Percentiles rank a stretch among this genome's conserved stretches.
Evolutionary conservation across 2,113 vertebrate species (phyloP).

Genomic region (Delphinus delphis): DNA sequence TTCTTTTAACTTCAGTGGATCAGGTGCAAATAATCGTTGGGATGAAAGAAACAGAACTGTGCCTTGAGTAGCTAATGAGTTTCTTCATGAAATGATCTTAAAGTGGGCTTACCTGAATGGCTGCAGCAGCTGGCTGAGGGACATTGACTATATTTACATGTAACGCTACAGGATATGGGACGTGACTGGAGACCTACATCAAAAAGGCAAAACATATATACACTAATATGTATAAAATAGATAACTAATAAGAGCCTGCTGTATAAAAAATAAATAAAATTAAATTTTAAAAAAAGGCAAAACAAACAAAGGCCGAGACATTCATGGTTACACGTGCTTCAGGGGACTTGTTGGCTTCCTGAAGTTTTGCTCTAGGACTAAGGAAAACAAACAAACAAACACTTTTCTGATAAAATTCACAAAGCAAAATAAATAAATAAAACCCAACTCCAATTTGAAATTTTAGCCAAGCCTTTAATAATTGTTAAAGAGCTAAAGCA

Average conservation of each 20-base stretch:
- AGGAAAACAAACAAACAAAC: neutral
- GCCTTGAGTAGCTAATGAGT: constrained; percentile 45
- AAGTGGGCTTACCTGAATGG: constrained; percentile 92
- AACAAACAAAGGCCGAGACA: constrained; percentile 66
- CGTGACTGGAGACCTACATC: constrained; percentile 85
- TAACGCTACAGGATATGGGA: constrained; percentile 92
- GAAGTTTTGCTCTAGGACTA: neutral
- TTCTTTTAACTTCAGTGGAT: constrained; percentile 23
- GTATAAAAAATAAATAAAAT: too few species aligned
- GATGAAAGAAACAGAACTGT: neutral
- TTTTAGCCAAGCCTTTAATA: constrained; percentile 27
- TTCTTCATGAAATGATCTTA: constrained; percentile 66
- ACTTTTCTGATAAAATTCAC: constrained; percentile 28
- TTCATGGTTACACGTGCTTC: constrained; percentile 36
- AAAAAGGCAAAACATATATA: constrained; percentile 47
- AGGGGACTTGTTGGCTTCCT: constrained; percentile 13
- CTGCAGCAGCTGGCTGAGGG: constrained; percentile 94
- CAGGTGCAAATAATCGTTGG: constrained; percentile 25
- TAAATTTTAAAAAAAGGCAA: too few species aligned
- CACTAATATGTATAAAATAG: too few species aligned
- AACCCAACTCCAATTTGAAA: neutral
- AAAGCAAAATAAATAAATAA: neutral
- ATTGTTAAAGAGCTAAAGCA: neutral
- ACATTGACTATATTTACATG: constrained; percentile 97
- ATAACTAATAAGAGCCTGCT: too few species aligned